phyloP scores from a whole-genome alignment of 1,140 invertebrate genomes.

The Sinella curviseta region DNA sequence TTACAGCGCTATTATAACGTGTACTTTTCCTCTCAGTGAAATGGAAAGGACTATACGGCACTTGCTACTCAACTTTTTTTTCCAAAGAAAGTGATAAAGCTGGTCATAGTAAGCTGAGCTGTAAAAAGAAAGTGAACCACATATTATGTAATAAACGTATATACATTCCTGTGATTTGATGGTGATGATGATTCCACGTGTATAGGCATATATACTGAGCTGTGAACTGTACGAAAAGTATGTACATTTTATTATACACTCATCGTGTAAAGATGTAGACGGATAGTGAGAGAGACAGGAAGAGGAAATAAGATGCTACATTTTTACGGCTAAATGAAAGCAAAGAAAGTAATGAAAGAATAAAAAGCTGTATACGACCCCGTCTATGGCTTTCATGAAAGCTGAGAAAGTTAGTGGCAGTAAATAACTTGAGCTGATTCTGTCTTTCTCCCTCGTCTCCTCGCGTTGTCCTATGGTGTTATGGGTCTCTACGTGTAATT shows the following conservation, averaged over 20 bases:
- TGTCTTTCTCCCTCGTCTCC: background rate
- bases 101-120: background rate
- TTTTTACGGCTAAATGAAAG: conserved; percentile 26
- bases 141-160: background rate
- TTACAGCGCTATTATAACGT: background rate
- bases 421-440: conserved; percentile 21
- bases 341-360: conserved; percentile 23
- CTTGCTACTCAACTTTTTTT: background rate
- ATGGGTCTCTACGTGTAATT: background rate
- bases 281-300: background rate
- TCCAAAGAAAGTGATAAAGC: background rate
- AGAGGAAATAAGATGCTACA: conserved; percentile 14
- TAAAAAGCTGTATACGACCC: background rate
- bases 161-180: background rate
- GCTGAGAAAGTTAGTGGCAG: conserved; percentile 16
- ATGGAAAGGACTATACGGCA: background rate
- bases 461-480: background rate
- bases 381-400: background rate
- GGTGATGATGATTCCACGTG: background rate
- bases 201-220: too few species aligned
- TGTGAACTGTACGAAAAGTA: too few species aligned
- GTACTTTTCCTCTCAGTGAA: background rate
- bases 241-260: too few species aligned
- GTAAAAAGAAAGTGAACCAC: background rate
- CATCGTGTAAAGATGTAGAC: too few species aligned